Conservation (phyloP, 2,888 invertebrate genomes). For the Ceriagrion tenellum region DNA sequence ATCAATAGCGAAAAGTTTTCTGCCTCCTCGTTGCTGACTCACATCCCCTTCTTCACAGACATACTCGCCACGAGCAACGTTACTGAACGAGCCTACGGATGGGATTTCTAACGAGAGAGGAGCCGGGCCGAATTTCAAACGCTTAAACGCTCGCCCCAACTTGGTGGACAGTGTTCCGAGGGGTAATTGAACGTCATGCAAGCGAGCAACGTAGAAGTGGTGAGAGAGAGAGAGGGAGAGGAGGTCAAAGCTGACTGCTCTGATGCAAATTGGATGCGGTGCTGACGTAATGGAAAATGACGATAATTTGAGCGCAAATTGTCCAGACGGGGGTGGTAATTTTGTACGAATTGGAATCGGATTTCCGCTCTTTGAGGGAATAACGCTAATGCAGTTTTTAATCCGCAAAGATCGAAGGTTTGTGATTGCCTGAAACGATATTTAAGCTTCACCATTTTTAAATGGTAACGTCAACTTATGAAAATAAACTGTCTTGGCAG, state of each 20-base stretch:
- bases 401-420: not conserved
- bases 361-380: not conserved
- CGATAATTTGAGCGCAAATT: not conserved
- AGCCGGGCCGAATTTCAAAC: not conserved
- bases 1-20: too few species aligned
- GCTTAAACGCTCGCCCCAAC: not conserved
- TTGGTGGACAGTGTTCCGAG: not conserved
- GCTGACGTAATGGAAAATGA: not conserved
- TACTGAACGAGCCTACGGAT: not conserved
- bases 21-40: not conserved
- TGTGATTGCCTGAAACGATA: not conserved
- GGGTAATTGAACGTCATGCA: not conserved
- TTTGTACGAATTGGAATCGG: not conserved
- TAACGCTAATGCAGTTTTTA: not conserved
- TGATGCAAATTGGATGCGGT: not conserved
- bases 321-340: not conserved
- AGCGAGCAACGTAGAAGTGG: not conserved
- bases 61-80: not conserved
- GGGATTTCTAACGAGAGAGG: not conserved
- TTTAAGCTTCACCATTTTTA: not conserved
- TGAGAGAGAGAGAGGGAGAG: not conserved
- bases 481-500: too few species aligned
- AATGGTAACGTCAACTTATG: too few species aligned
- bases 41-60: not conserved
- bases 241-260: not conserved